Evolutionary conservation across 2,888 invertebrate species (phyloP), one percentile per base, ranked within the genome.

Genomic region (Octodonta nipae): DNA sequence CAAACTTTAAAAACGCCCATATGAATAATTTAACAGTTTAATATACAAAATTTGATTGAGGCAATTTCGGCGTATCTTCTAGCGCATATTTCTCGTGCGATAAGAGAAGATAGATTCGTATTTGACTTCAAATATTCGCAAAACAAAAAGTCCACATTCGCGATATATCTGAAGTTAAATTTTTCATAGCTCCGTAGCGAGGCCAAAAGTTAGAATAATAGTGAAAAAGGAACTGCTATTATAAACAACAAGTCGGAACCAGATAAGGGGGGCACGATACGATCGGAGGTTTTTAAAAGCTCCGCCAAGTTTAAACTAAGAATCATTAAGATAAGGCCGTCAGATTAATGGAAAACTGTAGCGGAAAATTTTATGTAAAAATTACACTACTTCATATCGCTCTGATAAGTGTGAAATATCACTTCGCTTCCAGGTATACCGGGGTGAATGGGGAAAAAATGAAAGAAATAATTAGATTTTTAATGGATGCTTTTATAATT

Each of bases 321-420:
- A 60, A 60, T 60, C 59, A 58, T 61, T 61, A 61, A 61, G 61
- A 61, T 61, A 61, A 61, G 57, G 51, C 54, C 50, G 43, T n/a
- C 51, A 58, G 61, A 61, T 61, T 61, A 61, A 61, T 61, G 60
- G 55, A 56, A 60, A 60, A 58, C 53, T 60, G 60, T 60, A 59
- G 60, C 58, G 59, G 60, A 59, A 61, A 61, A 61, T 61, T 60
- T 61, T 53, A 58, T 55, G 59, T 59, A 61, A 61, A 61, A 61
- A 61, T 61, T 61, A 55, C 59, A 56, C 56, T 57, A 57, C 60
- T 60, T 58, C 60, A 60, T 58, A 60, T 60, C 60, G 55, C 52
- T 48, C 52, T 54, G 60, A 60, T 61, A 61, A 61, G 59, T 59
- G 52, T 60, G 54, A 60, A 60, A 60, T 61, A 58, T 58, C 53